phyloP scores from a whole-genome alignment of 2,888 invertebrate species.

The Conistra vaccinii region DNA sequence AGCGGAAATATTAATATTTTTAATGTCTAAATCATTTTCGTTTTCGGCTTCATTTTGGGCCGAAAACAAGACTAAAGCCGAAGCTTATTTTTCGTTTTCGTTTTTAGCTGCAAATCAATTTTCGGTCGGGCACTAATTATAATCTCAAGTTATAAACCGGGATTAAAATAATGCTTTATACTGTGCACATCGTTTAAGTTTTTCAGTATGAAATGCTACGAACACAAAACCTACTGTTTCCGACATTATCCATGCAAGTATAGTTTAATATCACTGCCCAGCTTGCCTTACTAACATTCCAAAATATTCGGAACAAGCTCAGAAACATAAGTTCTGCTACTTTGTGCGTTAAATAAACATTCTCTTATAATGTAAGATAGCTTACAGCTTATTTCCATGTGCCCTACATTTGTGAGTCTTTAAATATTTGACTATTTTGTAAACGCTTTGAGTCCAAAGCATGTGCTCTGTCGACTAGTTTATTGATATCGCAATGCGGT shows the following conservation, averaged over 20 bases:
- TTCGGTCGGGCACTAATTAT: too few species aligned
- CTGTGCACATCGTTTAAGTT: neutral
- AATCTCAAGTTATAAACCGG: neutral
- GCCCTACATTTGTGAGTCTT: constrained; percentile 27
- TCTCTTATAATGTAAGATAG: constrained; percentile 18
- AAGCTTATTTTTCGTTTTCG: too few species aligned
- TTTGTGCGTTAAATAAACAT: constrained; percentile 17
- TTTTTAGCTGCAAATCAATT: too few species aligned
- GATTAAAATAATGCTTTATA: constrained; percentile 3
- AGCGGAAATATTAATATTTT: too few species aligned
- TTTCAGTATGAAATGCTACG: neutral
- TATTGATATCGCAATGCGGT: constrained; percentile 48
- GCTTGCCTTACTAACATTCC: neutral
- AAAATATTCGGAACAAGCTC: constrained; percentile 7
- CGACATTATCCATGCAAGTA: neutral
- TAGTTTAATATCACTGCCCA: constrained; percentile 1
- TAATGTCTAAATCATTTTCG: too few species aligned
- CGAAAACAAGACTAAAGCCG: too few species aligned
- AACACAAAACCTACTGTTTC: neutral
- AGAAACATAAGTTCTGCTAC: neutral
- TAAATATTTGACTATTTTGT: constrained; percentile 47
- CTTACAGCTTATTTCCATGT: constrained; percentile 33
- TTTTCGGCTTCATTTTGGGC: too few species aligned
- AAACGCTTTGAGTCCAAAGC: constrained; percentile 24
- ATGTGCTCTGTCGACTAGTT: constrained; percentile 30